These are phyloP conservation scores for Silurus lanzhouensis DNA, from an alignment of 2,797 vertebrate species.

Conservation along the genomic window DNA sequence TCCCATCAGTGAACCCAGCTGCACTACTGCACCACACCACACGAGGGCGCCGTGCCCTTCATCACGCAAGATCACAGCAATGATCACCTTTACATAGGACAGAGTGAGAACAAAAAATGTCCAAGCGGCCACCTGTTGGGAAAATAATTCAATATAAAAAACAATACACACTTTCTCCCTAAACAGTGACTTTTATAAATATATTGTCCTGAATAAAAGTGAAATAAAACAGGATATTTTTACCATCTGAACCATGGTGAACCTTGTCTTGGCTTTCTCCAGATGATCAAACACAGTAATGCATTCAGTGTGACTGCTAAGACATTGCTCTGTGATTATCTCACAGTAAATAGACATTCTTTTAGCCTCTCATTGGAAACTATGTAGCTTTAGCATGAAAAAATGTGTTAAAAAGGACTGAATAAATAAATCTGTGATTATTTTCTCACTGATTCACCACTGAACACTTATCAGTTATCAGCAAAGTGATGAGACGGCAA, in stretches of 20 bases:
- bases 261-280: not conserved
- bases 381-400: not conserved
- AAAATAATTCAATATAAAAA: slow-evolving; percentile 2
- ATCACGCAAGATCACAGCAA: slow-evolving; percentile 79
- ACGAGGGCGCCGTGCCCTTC: slow-evolving; percentile 84
- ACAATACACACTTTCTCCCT: not conserved
- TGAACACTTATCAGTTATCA: no score
- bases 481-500: no score
- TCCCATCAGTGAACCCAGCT: slow-evolving; percentile 83
- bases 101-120: slow-evolving; percentile 77
- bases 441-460: not conserved
- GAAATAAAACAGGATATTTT: not conserved
- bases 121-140: slow-evolving; percentile 77
- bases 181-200: not conserved
- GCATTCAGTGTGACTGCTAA: not conserved
- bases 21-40: slow-evolving; percentile 85
- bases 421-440: not conserved
- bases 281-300: not conserved
- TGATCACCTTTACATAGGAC: slow-evolving; percentile 84
- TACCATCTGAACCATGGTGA: not conserved
- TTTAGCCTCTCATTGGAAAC: not conserved
- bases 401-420: not conserved
- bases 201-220: not conserved
- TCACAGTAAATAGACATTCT: not conserved
- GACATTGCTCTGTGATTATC: not conserved